Conservation (phyloP, 2,797 vertebrate genomes). For the Natrix natrix region DNA sequence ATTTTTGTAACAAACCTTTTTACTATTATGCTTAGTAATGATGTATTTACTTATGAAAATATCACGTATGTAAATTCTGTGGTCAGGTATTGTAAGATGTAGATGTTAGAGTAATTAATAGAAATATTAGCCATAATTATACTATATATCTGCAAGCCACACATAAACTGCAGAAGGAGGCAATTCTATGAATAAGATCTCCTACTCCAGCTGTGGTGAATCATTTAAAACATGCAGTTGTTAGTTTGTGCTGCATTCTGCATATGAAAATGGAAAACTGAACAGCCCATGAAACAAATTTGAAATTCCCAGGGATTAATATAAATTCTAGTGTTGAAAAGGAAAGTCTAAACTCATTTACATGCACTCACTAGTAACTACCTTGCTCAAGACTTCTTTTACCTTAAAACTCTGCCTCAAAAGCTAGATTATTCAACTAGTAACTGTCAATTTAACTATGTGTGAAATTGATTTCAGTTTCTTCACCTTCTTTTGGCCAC, state of each 20-base stretch:
- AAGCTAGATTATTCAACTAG: conserved; percentile 2
- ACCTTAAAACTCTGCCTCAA: conserved; percentile 17
- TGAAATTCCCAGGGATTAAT: background rate
- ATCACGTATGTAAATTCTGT: background rate
- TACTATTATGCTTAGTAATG: background rate
- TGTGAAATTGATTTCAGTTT: conserved; percentile 31
- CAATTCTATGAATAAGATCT: background rate
- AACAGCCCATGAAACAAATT: background rate
- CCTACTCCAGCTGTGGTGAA: background rate
- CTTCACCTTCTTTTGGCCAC: conserved; percentile 17
- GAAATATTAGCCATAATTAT: background rate
- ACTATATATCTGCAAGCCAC: background rate
- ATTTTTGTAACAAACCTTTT: background rate
- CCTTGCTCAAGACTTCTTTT: background rate
- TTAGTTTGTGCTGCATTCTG: background rate
- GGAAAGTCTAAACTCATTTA: background rate
- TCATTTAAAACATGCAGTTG: background rate
- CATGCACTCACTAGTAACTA: background rate
- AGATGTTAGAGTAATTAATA: background rate
- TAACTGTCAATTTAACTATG: conserved; percentile 25
- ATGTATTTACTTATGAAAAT: background rate
- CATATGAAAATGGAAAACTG: background rate
- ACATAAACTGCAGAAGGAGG: background rate
- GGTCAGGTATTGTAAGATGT: background rate
- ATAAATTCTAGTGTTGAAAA: background rate